Percentiles rank a stretch among this genome's conserved stretches.
Conservation (phyloP, 2,888 invertebrate species). For the Kuschelorhynchus macadamiae region DNA sequence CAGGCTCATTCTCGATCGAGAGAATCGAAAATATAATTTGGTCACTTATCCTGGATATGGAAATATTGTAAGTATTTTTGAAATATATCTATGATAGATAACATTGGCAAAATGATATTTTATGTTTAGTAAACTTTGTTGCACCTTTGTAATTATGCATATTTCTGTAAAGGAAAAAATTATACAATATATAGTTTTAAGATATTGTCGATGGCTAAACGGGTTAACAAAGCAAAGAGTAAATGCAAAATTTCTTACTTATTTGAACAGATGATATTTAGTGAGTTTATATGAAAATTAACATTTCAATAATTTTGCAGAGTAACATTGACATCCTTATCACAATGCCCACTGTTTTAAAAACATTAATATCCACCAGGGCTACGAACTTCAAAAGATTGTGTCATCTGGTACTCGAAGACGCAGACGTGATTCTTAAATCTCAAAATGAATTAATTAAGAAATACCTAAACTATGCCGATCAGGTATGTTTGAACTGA, state of each 20-base stretch:
- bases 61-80: conserved; percentile 57
- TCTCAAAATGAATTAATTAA: conserved; percentile 71
- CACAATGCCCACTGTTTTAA: conserved; percentile 75
- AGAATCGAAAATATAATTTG: conserved; percentile 65
- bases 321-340: conserved; percentile 77
- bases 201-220: no score
- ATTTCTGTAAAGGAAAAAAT: no score
- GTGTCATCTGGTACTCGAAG: conserved; percentile 79
- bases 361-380: conserved; percentile 70
- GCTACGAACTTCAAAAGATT: conserved; percentile 75
- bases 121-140: no score
- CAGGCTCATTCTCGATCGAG: conserved; percentile 67
- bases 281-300: no score
- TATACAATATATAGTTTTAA: no score
- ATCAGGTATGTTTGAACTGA: conserved; percentile 60
- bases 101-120: no score
- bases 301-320: no score
- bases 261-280: no score
- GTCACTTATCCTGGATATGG: conserved; percentile 67
- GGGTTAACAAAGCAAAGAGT: no score
- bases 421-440: conserved; percentile 76
- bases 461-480: conserved; percentile 67
- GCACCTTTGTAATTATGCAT: no score
- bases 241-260: no score
- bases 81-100: no score